Base-by-base conservation (phyloP, 2,888 invertebrate genomes). In the Dioctria rufipes region DNA sequence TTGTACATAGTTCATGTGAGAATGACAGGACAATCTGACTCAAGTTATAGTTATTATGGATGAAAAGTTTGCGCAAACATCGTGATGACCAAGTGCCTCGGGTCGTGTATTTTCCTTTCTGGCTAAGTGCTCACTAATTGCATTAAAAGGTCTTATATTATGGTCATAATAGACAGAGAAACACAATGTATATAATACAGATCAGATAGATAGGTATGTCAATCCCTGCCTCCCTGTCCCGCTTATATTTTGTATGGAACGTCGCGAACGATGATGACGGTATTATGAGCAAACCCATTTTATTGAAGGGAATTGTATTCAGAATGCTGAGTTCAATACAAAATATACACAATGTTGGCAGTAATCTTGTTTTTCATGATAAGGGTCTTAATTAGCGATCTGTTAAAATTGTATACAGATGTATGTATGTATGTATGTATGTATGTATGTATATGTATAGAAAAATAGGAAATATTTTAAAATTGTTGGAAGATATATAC, bases 21-120 rank as follows among this genome's bases (percentile, higher is more conserved):
- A 46, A 67, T 67, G 49, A 67, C 49, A 46, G 13, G 49, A 67
- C 42, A 67, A 42, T 66, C 13, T 13, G 43, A 6, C 37, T 13
- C 25, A 67, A 46, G 43, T 46, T 67, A 49, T 67, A 46, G 49
- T 6, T 13, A 9, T 66, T 67, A 43, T 43, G 37, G 46, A 9
- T 67, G 37, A 67, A 49, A 67, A 67, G 49, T 67, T 54, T 67
- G 25, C 67, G 67, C 67, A 67, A 67, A 67, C 67, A 67, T 67
- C 67, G 25, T 49, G 67, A 67, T 46, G 49, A n/a, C 37, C 54
- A 11, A 8, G 11, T 11, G 8, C 8, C 8, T n/a, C 54, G 54
- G n/a, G 37, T 4, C 37, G 13, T 49, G 49, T 67, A 40, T 67
- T 67, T 67, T 37, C 42, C n/a, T 8, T 40, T 25, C 25, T 49